Evolutionary conservation across 64 coral and sea anemone genomes (phyloP).

Genomic region (Anthopleura sola): DNA sequence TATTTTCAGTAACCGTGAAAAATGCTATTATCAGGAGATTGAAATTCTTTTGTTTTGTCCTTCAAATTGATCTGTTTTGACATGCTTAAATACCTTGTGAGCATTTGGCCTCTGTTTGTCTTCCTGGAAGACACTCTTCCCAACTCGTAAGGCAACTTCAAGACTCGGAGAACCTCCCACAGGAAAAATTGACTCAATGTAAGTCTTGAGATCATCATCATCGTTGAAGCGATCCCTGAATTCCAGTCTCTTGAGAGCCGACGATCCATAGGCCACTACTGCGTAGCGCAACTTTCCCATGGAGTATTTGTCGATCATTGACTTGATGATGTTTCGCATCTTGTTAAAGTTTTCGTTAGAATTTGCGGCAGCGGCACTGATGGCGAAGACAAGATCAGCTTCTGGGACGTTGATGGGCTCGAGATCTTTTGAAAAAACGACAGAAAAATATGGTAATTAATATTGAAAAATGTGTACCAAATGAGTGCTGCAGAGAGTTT

Average conservation of each 20-base stretch:
- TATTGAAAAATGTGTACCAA: not conserved
- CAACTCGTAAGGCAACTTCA: conserved; percentile 56
- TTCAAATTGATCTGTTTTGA: too few species aligned
- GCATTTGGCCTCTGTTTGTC: conserved; percentile 41
- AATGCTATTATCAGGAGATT: too few species aligned
- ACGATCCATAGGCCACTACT: conserved; percentile 69
- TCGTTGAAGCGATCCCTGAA: conserved; percentile 35
- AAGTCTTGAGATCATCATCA: conserved; percentile 53
- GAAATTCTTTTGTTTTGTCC: too few species aligned
- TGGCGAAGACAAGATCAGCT: conserved; percentile 71
- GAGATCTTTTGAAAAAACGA: not conserved
- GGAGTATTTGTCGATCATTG: conserved; percentile 64
- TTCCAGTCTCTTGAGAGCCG: conserved; percentile 22
- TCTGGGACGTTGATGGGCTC: conserved; percentile 22
- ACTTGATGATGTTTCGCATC: conserved; percentile 56
- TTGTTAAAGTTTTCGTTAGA: conserved; percentile 53
- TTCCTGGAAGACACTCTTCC: conserved; percentile 47
- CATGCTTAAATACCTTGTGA: conserved; percentile 28
- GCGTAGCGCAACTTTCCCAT: conserved; percentile 53
- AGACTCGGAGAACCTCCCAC: conserved; percentile 34
- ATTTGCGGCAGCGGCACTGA: conserved; percentile 48
- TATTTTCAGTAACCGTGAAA: too few species aligned
- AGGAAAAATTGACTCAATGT: conserved; percentile 21
- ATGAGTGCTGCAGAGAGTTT: too few species aligned
- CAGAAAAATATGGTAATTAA: not conserved